Percentiles rank a stretch among this genome's conserved stretches.
phyloP scores from a whole-genome alignment of 1,140 invertebrate species.

The Lamellibrachia luymesi region DNA sequence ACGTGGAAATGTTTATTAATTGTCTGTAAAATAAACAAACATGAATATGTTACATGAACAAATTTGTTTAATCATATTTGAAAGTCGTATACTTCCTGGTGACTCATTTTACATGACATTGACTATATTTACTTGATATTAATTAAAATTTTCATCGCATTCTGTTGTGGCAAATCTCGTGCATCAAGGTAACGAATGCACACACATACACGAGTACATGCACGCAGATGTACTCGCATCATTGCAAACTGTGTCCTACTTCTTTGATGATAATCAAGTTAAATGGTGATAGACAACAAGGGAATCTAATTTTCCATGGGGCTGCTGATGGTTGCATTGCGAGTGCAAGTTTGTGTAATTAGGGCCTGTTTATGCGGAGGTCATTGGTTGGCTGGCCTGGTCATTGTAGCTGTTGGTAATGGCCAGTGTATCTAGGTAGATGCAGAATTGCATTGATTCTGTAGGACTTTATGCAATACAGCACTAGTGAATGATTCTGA shows the following conservation, averaged over 20 bases:
- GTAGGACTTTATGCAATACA: not conserved
- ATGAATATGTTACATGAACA: no score
- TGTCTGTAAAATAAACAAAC: no score
- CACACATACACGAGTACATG: not conserved
- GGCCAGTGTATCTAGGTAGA: not conserved
- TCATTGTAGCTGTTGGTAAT: not conserved
- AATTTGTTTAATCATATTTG: no score
- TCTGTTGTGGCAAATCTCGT: not conserved
- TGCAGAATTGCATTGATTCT: not conserved
- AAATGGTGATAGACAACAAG: not conserved
- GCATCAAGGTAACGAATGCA: not conserved
- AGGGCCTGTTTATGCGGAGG: not conserved
- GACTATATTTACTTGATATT: not conserved
- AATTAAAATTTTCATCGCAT: not conserved
- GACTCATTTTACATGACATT: not conserved
- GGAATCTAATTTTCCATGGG: not conserved
- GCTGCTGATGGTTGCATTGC: not conserved
- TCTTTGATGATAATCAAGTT: not conserved
- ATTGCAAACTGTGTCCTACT: not conserved
- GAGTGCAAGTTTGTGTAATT: not conserved
- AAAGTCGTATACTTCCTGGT: not conserved
- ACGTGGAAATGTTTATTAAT: no score
- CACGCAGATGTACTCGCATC: not conserved
- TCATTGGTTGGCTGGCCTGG: not conserved
- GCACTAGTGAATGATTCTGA: not conserved